Base-by-base conservation (phyloP, 2,113 vertebrate genomes). In the Pagrus major region DNA sequence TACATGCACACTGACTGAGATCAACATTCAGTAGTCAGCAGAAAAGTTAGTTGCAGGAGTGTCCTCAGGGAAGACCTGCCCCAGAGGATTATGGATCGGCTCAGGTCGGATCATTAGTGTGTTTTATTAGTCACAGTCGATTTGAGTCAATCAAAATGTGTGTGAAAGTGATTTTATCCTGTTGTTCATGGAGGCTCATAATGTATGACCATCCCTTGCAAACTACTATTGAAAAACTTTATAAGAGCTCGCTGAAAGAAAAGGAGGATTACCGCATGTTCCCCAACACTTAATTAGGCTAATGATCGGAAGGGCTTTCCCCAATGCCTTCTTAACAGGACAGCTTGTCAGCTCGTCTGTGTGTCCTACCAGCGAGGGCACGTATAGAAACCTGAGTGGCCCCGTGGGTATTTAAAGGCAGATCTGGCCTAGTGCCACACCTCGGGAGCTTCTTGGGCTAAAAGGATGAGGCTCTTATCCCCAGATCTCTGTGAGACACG, bases 381-480 rank as follows among this genome's bases (percentile, higher is more conserved):
- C 20, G 54, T 71, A 58, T 80, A 71, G 71, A 70, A 49, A 56
- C 78, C 2, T 23, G 64, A 55, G 58, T 35, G 76, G 25, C 67
- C 79, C 69, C 9, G 20, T 2, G 49, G 54, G 37, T 87, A 89
- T 87, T 91, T 88, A 85, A 90, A 93, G 84, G 86, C 52, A 6
- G 67, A 71, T 55, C 85, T 88, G 85, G 80, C 68, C 12, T 66
- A 82, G 58, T 10, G 78, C 80, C 83, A 83, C 74, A 85, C 63
- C 76, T 82, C 2, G 1, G 70, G 49, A 87, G 84, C 77, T 69
- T 84, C 80, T 65, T 33, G 68, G 46, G 78, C 83, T 89, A 80
- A 93, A 88, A 46, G 88, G 85, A 89, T 89, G 86, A 91, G 41
- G 76, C 64, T 78, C 82, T 92, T 81, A 93, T 89, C 81, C 71